Evolutionary conservation across 2,888 invertebrate genomes (phyloP).

Genomic region (Lasioglossum pauxillum): DNA sequence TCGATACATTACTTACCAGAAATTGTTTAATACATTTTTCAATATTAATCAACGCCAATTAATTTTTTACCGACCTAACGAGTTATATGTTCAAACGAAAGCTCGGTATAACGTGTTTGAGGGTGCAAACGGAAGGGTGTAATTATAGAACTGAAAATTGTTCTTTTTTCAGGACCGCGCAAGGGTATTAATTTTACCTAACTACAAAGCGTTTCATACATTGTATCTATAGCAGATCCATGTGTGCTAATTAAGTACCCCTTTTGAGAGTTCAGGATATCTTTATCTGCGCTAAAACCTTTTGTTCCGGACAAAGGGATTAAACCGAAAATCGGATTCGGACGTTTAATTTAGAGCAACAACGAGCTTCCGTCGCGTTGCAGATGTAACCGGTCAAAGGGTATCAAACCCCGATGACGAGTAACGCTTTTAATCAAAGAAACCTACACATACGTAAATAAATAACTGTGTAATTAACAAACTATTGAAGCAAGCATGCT

Average conservation of each 20-base stretch:
- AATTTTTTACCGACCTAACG: too few species aligned
- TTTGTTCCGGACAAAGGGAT: constrained; percentile 63
- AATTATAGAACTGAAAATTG: not conserved
- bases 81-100: too few species aligned
- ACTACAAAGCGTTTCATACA: constrained; percentile 20
- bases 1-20: not conserved
- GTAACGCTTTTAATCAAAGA: constrained; percentile 28
- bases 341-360: constrained; percentile 49
- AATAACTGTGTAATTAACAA: constrained; percentile 28
- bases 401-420: constrained; percentile 31
- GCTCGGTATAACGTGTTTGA: not conserved
- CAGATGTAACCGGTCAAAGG: constrained; percentile 21
- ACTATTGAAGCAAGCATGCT: not conserved
- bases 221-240: constrained; percentile 37
- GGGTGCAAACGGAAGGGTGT: not conserved
- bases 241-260: constrained; percentile 61
- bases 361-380: constrained; percentile 3
- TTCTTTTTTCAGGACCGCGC: not conserved
- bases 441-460: constrained; percentile 1
- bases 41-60: not conserved
- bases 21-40: not conserved
- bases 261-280: constrained; percentile 68
- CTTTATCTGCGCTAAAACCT: constrained; percentile 60
- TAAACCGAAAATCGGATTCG: constrained; percentile 71
- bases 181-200: not conserved